These are phyloP conservation scores for Sporophila hypoxantha DNA, from an alignment of 2,113 vertebrate species.

Conservation along the genomic window DNA sequence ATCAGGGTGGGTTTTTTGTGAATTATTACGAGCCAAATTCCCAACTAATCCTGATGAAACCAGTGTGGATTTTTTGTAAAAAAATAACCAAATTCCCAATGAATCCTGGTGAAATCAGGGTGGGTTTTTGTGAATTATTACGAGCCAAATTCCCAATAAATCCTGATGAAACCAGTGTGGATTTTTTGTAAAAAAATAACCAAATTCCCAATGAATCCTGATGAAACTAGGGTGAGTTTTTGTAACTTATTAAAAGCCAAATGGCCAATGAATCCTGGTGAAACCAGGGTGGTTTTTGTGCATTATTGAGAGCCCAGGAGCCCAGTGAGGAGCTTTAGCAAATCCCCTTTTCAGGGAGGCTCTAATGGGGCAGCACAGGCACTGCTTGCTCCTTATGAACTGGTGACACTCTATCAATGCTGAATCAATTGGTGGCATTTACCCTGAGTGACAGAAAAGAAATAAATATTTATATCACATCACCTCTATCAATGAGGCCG, in stretches of 20 bases:
- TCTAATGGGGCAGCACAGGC: constrained; percentile 69
- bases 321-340: constrained; percentile 68
- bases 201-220: neutral
- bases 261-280: neutral
- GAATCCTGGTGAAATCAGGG: neutral
- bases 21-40: neutral
- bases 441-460: constrained; percentile 90
- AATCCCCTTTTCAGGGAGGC: constrained; percentile 77
- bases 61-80: neutral
- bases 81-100: neutral
- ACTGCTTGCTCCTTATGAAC: constrained; percentile 77
- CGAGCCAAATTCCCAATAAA: fast-evolving
- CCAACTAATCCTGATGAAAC: neutral
- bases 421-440: constrained; percentile 83
- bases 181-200: neutral
- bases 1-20: neutral
- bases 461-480: constrained; percentile 98
- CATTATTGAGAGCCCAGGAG: neutral
- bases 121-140: neutral
- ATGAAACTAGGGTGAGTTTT: neutral
- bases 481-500: constrained; percentile 91
- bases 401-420: constrained; percentile 78
- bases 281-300: neutral
- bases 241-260: neutral
- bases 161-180: neutral